phyloP scores from a whole-genome alignment of 2,797 vertebrate genomes.

The Huso huso region DNA sequence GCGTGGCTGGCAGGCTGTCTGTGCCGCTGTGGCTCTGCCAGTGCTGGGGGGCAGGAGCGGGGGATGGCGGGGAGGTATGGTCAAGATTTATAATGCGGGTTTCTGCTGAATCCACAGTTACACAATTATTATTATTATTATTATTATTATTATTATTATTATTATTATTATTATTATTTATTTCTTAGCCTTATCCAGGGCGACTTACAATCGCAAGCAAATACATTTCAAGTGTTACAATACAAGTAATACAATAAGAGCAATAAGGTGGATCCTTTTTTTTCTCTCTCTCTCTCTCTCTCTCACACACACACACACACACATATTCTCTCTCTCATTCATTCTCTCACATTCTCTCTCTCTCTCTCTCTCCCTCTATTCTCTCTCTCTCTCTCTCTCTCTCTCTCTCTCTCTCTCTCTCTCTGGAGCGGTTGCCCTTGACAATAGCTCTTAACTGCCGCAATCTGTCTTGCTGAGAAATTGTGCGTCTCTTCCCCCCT shows the following conservation, averaged over 20 bases:
- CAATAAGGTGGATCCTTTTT: slow-evolving; percentile 8
- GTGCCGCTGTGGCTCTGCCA: slow-evolving; percentile 16
- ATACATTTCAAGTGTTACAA: too few species aligned
- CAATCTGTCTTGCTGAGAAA: too few species aligned
- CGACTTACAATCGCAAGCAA: too few species aligned
- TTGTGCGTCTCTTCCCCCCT: too few species aligned
- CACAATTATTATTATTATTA: not conserved
- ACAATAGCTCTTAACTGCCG: too few species aligned
- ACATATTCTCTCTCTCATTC: not conserved
- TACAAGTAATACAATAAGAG: not conserved
- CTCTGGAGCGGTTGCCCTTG: too few species aligned
- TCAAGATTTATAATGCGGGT: not conserved
- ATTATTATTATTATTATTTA: not conserved
- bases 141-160: slow-evolving; percentile 2
- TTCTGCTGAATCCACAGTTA: slow-evolving; percentile 3
- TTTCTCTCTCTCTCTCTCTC: slow-evolving; percentile 6
- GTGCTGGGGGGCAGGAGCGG: slow-evolving; percentile 28
- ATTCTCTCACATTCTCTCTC: not conserved
- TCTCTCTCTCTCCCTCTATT: slow-evolving; percentile 6
- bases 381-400: too few species aligned
- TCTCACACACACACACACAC: not conserved
- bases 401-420: too few species aligned
- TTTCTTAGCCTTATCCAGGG: too few species aligned
- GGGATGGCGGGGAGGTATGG: slow-evolving; percentile 39
- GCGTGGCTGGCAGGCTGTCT: not conserved